phyloP scores from a whole-genome alignment of 2,797 vertebrate species.

The Gadopsis bispinosus region DNA sequence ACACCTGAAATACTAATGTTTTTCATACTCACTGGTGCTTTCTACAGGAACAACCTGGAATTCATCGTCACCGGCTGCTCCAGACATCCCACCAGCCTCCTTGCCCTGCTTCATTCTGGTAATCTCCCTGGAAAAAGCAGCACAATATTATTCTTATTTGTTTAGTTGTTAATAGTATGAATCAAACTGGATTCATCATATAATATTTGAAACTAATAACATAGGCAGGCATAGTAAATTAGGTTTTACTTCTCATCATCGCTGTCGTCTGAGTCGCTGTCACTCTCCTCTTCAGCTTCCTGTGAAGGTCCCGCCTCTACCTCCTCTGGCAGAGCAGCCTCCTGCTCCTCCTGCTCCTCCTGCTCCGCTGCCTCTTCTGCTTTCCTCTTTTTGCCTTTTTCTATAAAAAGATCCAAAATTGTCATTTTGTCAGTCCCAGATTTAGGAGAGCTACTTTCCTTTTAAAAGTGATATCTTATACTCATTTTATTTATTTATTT shows the following conservation, averaged over 20 bases:
- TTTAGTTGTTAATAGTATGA: background rate
- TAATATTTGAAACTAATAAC: background rate
- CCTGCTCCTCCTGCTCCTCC: slow-evolving; percentile 32
- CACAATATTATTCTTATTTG: background rate
- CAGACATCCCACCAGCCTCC: slow-evolving; percentile 31
- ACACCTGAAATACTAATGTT: background rate
- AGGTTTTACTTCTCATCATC: slow-evolving; percentile 88
- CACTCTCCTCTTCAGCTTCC: slow-evolving; percentile 70
- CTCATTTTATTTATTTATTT: too few relatives aligned
- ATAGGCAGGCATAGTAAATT: background rate
- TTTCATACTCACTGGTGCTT: slow-evolving; percentile 87
- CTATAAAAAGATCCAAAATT: slow-evolving; percentile 18
- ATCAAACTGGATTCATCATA: background rate
- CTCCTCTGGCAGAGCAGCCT: slow-evolving; percentile 38
- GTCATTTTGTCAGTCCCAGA: background rate
- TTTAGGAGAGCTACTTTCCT: background rate
- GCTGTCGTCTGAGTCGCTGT: slow-evolving; percentile 83
- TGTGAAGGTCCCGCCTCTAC: slow-evolving; percentile 66
- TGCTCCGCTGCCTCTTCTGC: slow-evolving; percentile 52
- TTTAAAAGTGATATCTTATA: background rate
- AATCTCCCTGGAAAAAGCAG: slow-evolving; percentile 79
- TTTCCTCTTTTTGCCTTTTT: slow-evolving; percentile 82
- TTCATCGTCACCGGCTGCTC: slow-evolving; percentile 59
- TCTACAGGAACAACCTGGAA: slow-evolving; percentile 93
- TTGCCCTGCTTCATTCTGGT: slow-evolving; percentile 75